phyloP scores from a whole-genome alignment of 2,113 vertebrate genomes.

The Phaetusa simplex region DNA sequence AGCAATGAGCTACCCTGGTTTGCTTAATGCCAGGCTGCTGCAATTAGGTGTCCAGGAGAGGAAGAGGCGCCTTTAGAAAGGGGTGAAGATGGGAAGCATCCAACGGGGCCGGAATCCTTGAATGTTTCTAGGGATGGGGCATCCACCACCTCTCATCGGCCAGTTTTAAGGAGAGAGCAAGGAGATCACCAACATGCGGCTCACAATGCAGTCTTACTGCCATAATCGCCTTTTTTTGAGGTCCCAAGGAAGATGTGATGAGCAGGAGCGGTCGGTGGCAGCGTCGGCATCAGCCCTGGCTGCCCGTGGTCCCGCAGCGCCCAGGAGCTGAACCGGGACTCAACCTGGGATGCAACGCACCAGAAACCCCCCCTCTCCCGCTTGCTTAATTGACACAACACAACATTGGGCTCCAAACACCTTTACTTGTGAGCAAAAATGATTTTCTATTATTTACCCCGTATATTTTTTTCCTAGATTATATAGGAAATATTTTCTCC shows the following conservation, averaged over 20 bases:
- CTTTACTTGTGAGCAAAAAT: not conserved
- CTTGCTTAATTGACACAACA: not conserved
- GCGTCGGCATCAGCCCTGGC: not conserved
- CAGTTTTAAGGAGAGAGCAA: not conserved
- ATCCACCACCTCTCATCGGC: not conserved
- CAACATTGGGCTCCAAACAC: not conserved
- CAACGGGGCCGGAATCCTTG: not conserved
- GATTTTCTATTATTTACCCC: not conserved
- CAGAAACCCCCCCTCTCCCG: not conserved
- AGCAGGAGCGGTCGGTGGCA: not conserved
- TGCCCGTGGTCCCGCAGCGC: accelerated
- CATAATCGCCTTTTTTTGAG: too few species aligned
- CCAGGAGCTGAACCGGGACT: not conserved
- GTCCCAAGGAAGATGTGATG: not conserved
- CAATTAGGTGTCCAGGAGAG: not conserved
- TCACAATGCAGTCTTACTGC: not conserved
- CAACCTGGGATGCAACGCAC: not conserved
- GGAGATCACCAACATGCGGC: not conserved
- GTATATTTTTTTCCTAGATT: too few species aligned
- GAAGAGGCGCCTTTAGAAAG: not conserved
- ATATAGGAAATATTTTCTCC: not conserved
- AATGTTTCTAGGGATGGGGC: not conserved
- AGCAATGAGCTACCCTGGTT: not conserved
- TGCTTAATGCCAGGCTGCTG: not conserved
- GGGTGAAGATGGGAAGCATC: not conserved